Evolutionary conservation across 2,113 vertebrate species (phyloP).

Genomic region (Brienomyrus longianalis): DNA sequence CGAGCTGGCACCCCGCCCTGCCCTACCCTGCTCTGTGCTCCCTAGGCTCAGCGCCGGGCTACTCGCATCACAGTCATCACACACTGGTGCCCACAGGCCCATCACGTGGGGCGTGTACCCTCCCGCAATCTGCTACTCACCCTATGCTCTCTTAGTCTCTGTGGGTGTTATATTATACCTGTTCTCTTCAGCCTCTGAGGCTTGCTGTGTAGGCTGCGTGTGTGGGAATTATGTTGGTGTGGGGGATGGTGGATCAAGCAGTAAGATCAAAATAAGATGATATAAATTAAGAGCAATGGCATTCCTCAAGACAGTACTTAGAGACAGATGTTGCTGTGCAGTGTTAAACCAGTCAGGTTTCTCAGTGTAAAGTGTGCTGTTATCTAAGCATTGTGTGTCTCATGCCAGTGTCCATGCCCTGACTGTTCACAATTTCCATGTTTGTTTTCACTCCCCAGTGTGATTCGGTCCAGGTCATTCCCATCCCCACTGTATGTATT

Average conservation of each 20-base stretch:
- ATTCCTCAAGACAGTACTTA: background rate
- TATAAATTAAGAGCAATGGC: background rate
- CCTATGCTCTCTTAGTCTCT: background rate
- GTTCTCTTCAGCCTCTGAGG: background rate
- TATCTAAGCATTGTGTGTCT: slow-evolving; percentile 13
- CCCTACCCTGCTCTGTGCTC: background rate
- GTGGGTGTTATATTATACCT: background rate
- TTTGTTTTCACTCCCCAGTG: slow-evolving; percentile 61
- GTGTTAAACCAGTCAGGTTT: background rate
- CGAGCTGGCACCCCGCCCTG: background rate
- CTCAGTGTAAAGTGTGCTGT: background rate
- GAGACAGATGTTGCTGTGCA: background rate
- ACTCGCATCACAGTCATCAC: background rate
- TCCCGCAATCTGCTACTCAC: background rate
- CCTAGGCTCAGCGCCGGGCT: background rate
- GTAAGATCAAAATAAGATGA: background rate
- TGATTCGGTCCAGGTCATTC: slow-evolving; percentile 96
- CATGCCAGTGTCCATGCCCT: slow-evolving; percentile 43
- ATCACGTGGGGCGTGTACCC: background rate
- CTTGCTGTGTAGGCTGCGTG: background rate
- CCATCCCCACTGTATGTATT: slow-evolving; percentile 98
- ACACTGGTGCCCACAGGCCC: background rate
- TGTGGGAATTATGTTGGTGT: background rate
- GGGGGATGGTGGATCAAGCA: background rate
- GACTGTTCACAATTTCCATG: slow-evolving; percentile 50